phyloP scores from a whole-genome alignment of 2,113 vertebrate genomes.

The Spilogale gracilis region DNA sequence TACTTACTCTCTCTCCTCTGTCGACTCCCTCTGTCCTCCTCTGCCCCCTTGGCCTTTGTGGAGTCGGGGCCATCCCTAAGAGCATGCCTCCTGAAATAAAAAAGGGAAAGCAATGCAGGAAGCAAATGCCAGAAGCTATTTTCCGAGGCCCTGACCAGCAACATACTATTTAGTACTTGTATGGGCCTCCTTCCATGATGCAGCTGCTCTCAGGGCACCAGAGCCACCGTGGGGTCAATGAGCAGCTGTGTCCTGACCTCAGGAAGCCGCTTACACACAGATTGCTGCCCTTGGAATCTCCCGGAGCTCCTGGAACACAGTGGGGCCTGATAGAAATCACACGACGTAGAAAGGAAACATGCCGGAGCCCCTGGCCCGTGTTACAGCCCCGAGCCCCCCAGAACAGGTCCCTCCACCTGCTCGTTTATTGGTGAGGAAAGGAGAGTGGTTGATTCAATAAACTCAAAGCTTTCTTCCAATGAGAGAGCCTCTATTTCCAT shows the following conservation, averaged over 20 bases:
- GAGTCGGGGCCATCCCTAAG: not conserved
- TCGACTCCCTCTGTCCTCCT: not conserved
- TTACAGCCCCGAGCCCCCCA: no score
- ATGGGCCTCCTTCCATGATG: accelerated
- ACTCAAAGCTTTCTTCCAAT: not conserved
- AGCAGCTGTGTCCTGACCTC: not conserved
- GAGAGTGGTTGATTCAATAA: not conserved
- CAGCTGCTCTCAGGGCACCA: not conserved
- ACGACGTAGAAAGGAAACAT: not conserved
- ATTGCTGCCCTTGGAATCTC: not conserved
- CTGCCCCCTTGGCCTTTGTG: not conserved
- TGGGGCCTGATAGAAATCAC: not conserved
- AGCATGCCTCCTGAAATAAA: not conserved
- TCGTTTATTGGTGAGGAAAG: not conserved
- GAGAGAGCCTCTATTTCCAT: not conserved
- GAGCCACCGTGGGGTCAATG: accelerated
- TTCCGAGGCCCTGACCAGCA: accelerated
- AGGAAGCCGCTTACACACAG: not conserved
- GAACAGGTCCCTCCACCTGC: accelerated
- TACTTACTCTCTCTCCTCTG: no score
- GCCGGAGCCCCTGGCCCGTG: accelerated
- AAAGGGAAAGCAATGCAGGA: not conserved
- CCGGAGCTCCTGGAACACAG: not conserved
- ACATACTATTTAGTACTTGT: accelerated
- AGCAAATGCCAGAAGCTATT: not conserved